Conservation (phyloP, 2,113 vertebrate genomes). For the Erinaceus europaeus region DNA sequence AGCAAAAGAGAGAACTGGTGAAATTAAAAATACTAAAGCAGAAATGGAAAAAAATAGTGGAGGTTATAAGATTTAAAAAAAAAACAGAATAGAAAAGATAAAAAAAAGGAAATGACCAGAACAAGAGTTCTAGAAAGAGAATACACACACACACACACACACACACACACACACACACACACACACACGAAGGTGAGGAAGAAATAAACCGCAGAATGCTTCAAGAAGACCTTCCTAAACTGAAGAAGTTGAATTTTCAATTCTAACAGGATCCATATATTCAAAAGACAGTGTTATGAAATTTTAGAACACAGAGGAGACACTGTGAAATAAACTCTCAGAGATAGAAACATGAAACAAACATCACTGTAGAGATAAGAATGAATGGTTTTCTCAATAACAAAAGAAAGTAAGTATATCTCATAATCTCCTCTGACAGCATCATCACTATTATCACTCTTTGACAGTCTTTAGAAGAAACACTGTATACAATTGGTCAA, state of each 20-base stretch:
- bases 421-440: no score
- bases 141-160: neutral
- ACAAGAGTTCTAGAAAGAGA: neutral
- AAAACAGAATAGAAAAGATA: conserved; percentile 2
- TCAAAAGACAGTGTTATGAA: neutral
- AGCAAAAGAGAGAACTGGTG: neutral
- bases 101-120: neutral
- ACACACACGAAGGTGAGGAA: neutral
- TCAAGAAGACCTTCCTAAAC: neutral
- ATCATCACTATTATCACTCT: no score
- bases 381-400: neutral
- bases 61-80: conserved; percentile 19
- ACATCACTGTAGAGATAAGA: neutral
- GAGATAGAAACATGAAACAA: conserved; percentile 4
- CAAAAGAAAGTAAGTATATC: no score
- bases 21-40: conserved; percentile 43
- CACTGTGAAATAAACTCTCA: neutral
- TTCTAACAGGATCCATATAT: neutral
- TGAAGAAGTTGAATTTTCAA: neutral
- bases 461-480: no score
- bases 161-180: neutral
- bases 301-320: conserved; percentile 17
- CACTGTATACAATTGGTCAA: no score
- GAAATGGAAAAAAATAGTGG: conserved; percentile 38
- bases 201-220: neutral